Evolutionary conservation across 1,140 invertebrate genomes (phyloP).

Genomic region (Drosophila mayri): DNA sequence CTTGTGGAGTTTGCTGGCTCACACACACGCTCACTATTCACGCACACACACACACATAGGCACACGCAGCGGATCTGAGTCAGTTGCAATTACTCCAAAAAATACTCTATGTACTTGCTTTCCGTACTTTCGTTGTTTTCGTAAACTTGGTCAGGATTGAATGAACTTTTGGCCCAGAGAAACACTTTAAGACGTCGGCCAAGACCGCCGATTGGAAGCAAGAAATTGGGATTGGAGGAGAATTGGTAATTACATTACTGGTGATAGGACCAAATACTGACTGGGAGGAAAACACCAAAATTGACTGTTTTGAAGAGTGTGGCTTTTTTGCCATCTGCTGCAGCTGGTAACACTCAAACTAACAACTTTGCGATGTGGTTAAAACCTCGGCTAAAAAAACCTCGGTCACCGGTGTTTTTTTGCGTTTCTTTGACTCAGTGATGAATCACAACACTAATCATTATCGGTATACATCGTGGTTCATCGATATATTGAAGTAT

Average conservation of each 20-base stretch:
- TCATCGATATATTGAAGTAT: background rate
- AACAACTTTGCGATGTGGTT: background rate
- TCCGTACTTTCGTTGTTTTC: conserved; percentile 11
- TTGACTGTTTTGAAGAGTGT: background rate
- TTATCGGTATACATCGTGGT: background rate
- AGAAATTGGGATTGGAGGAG: background rate
- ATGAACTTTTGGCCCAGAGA: conserved; percentile 14
- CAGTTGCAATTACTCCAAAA: conserved; percentile 2
- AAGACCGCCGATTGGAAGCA: conserved; percentile 27
- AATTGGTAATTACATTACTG: background rate
- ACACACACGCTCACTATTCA: conserved; percentile 5
- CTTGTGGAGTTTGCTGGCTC: conserved; percentile 68
- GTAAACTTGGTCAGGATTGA: conserved; percentile 1
- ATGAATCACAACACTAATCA: too few species aligned
- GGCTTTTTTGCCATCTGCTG: background rate
- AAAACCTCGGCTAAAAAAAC: too few species aligned
- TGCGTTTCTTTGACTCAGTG: too few species aligned
- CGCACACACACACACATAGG: conserved; percentile 4
- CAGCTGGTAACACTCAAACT: background rate
- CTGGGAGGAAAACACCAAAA: background rate
- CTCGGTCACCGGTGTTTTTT: too few species aligned
- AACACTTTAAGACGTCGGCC: conserved; percentile 6
- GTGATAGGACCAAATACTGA: background rate
- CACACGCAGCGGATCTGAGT: conserved; percentile 17
- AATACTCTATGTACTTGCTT: background rate